phyloP scores from a whole-genome alignment of 2,113 vertebrate genomes.

The Dromiciops gliroides region DNA sequence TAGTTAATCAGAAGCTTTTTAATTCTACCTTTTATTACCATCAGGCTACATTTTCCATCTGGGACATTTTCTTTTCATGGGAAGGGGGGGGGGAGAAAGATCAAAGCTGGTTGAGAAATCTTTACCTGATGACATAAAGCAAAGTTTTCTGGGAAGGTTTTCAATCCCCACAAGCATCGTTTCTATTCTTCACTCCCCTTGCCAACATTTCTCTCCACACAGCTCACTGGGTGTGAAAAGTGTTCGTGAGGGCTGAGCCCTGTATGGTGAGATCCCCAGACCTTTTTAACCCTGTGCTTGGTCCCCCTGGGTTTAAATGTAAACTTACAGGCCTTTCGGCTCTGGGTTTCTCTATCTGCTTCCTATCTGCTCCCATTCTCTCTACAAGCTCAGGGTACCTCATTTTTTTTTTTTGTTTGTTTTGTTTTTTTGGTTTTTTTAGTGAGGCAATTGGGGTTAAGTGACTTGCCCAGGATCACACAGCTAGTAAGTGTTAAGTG shows the following conservation, averaged over 20 bases:
- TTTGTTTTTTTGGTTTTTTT: too few relatives aligned
- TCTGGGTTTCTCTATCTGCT: conserved; percentile 58
- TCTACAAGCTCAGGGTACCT: conserved; percentile 48
- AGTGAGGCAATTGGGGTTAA: too few relatives aligned
- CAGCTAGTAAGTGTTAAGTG: too few relatives aligned
- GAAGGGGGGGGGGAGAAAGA: not conserved
- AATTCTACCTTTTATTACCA: conserved; percentile 45
- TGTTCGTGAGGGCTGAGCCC: conserved; percentile 11
- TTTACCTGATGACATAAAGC: conserved; percentile 8
- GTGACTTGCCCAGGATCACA: too few relatives aligned
- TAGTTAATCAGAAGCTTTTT: not conserved
- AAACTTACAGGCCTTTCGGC: conserved; percentile 15
- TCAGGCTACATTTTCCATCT: conserved; percentile 48
- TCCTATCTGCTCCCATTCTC: conserved; percentile 44
- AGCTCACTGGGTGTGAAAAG: not conserved
- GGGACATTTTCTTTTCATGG: conserved; percentile 40
- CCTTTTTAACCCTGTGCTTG: conserved; percentile 19
- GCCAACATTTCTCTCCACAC: not conserved
- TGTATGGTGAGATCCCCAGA: conserved; percentile 14
- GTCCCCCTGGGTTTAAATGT: conserved; percentile 37
- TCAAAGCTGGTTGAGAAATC: conserved; percentile 51
- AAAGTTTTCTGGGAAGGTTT: conserved; percentile 59
- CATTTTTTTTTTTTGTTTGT: too few relatives aligned
- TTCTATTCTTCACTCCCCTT: conserved; percentile 27
- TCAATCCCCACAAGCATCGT: conserved; percentile 13